These are phyloP conservation scores for Cheirogaleus medius DNA, from an alignment of 2,113 vertebrate genomes.

Conservation along the genomic window DNA sequence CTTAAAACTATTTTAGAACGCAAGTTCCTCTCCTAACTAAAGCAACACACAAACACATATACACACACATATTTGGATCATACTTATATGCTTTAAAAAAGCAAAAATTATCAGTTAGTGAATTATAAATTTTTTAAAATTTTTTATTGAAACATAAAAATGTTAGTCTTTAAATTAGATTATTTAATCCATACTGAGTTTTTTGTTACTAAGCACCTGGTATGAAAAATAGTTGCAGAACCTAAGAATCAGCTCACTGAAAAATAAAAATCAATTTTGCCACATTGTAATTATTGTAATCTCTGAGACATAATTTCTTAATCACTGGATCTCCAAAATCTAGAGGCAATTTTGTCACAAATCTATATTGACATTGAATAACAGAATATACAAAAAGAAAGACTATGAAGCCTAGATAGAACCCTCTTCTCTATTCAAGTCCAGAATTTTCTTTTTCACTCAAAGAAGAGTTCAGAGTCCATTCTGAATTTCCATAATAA, in stretches of 20 bases:
- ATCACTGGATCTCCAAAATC: neutral
- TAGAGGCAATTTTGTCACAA: neutral
- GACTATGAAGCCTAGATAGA: neutral
- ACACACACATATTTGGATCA: constrained; percentile 53
- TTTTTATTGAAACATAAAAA: neutral
- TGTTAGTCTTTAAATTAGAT: neutral
- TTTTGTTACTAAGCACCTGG: neutral
- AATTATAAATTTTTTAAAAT: neutral
- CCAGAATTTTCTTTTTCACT: neutral
- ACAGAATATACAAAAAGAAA: neutral
- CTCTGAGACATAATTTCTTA: neutral
- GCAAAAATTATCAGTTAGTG: neutral
- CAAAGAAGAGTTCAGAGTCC: neutral
- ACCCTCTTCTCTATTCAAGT: neutral
- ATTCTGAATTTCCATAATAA: neutral
- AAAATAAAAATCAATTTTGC: neutral
- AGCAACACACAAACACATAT: neutral
- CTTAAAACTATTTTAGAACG: neutral
- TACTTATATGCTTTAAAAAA: constrained; percentile 50
- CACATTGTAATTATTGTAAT: neutral
- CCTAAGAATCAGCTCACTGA: neutral
- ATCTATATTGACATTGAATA: neutral
- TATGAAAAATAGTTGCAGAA: neutral
- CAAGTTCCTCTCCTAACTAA: neutral
- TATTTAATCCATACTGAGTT: neutral